Conservation (phyloP, 92 coral and sea anemone genomes). For the Desmophyllum pertusum region DNA sequence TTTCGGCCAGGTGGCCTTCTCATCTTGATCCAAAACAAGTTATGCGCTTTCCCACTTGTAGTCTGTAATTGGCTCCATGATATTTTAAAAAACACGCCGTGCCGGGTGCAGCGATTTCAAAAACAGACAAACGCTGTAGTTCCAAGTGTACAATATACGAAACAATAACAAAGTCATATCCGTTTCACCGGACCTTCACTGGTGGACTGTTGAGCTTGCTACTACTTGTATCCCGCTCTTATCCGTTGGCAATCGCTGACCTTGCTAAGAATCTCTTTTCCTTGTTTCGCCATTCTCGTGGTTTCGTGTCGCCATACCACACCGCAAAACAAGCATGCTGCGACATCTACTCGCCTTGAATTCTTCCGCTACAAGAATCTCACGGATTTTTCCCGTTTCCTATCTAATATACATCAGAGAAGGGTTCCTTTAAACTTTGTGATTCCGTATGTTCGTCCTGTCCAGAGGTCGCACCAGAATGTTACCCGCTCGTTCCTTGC, state of each 20-base stretch:
- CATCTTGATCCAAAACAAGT: slow-evolving; percentile 40
- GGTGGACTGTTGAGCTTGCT: not conserved
- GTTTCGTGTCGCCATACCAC: not conserved
- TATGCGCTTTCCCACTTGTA: slow-evolving; percentile 16
- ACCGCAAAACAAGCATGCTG: no score
- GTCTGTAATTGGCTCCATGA: slow-evolving; percentile 28
- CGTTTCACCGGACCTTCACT: not conserved
- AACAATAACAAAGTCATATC: slow-evolving; percentile 8
- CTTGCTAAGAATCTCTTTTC: slow-evolving; percentile 7
- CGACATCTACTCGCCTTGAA: slow-evolving; percentile 12
- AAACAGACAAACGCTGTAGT: no score
- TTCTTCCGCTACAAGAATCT: slow-evolving; percentile 4
- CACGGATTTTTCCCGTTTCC: slow-evolving; percentile 6
- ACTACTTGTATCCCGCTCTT: slow-evolving; percentile 10
- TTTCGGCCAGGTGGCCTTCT: slow-evolving; percentile 29
- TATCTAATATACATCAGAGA: not conserved
- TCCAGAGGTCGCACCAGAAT: slow-evolving; percentile 32
- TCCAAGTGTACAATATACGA: not conserved
- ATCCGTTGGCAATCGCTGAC: slow-evolving; percentile 32
- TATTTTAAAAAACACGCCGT: not conserved
- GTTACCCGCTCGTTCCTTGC: no score
- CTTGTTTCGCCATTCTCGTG: slow-evolving; percentile 15
- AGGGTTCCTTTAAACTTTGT: slow-evolving; percentile 1
- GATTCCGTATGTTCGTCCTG: slow-evolving; percentile 18
- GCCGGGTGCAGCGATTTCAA: not conserved